Conservation (phyloP, 2,113 vertebrate genomes). For the Peromyscus californicus region DNA sequence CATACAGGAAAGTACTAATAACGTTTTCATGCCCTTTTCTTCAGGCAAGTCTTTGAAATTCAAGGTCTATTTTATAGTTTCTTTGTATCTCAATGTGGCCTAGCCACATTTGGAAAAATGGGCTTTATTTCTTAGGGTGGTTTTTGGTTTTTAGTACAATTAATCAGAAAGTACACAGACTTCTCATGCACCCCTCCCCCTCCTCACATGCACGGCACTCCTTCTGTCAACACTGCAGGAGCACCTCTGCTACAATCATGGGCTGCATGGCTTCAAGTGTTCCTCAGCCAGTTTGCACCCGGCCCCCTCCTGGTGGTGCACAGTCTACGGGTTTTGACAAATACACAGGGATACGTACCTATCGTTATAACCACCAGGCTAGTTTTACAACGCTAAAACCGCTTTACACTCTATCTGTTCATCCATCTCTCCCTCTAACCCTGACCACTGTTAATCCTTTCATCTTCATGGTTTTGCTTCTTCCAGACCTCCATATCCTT, state of each 20-base stretch:
- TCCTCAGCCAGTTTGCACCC: background rate
- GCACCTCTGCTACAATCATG: background rate
- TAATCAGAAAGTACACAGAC: background rate
- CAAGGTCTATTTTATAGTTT: background rate
- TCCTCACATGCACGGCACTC: background rate
- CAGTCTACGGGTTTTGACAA: background rate
- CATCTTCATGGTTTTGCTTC: constrained; percentile 8
- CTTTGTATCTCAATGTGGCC: background rate
- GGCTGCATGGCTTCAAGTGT: background rate
- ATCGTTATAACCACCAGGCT: background rate
- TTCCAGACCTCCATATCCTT: background rate
- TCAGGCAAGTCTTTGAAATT: constrained; percentile 16
- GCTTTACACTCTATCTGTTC: background rate
- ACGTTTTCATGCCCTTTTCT: background rate
- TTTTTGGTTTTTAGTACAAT: constrained; percentile 9
- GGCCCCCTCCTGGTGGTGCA: background rate
- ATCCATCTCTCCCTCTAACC: background rate
- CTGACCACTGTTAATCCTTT: background rate
- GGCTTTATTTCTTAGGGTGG: background rate
- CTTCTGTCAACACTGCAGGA: background rate
- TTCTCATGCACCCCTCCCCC: background rate
- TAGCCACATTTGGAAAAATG: background rate
- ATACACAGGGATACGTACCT: background rate
- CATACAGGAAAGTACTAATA: background rate
- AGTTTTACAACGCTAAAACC: background rate